Base-by-base conservation (phyloP, 2,113 vertebrate genomes). In the Dolichotis patagonum region DNA sequence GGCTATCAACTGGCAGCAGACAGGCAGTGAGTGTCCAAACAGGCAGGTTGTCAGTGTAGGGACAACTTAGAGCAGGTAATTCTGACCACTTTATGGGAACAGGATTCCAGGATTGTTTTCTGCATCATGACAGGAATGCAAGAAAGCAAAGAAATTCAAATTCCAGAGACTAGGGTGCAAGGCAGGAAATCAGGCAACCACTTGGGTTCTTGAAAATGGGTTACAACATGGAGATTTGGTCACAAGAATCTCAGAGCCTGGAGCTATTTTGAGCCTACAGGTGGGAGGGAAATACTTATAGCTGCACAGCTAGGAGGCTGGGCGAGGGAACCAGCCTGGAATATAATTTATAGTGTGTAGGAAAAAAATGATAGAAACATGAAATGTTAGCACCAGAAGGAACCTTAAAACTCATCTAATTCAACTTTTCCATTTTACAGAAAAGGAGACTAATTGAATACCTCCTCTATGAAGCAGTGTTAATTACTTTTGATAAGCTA, bases 231-330 rank as follows among this genome's bases (percentile, higher is more conserved):
- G 49, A 81, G 38, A 56, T 95, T 90, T 83, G 81, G 58, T 78
- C 77, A 14, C 35, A 86, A 92, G 62, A 88, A 35, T 85, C 90
- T 60, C 84, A 30, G 52, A 92, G 81, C 69, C 56, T 94, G 56
- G n/a, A 95, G 81, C 84, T 97, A 90, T 90, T 94, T 85, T 88
- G 81, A 95, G 58, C 32, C 54, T 88, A 84, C 65, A 97, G 86
- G 96, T 89, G 54, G 77, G 41, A 83, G 82, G 91, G 38, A 73
- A 89, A 62, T 97, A 85, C 95, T 93, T 95, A 91, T 81, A 96
- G 84, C 78, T 86, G 35, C 54, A n/a, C 49, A 65, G 52, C 69
- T 93, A 91, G 89, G 52, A 71, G 84, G 92, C 94, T 89, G 90
- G 38, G n/a, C n/a, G 35, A 95, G 86, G 65, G 75, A 94, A 84